Evolutionary conservation across 2,113 vertebrate genomes (phyloP).

Genomic region (Mesembrinibis cayennensis): DNA sequence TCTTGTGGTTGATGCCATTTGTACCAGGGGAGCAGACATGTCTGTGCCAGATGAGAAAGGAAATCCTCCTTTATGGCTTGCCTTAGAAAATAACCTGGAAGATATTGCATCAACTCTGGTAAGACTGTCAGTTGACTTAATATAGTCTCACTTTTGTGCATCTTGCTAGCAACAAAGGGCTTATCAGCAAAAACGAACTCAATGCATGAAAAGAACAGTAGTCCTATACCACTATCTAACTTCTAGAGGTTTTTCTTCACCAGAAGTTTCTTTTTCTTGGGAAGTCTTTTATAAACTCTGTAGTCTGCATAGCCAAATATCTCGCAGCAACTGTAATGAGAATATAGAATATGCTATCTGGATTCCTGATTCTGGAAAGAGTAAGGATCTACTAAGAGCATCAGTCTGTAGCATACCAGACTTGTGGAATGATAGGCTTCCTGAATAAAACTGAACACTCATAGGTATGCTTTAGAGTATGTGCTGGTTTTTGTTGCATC

Average conservation of each 20-base stretch:
- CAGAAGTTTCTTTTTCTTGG: background rate
- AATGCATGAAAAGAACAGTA: background rate
- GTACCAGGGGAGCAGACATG: constrained; percentile 96
- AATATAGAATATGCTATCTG: background rate
- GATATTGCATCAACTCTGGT: constrained; percentile 98
- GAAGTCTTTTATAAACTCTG: background rate
- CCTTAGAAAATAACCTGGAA: constrained; percentile 87
- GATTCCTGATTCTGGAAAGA: background rate
- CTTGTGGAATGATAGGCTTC: background rate
- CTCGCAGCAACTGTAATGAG: background rate
- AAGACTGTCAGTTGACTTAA: constrained; percentile 26
- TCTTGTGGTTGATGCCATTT: constrained; percentile 95
- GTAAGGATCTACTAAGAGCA: background rate
- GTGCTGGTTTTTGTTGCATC: background rate
- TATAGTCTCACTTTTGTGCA: background rate
- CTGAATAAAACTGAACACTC: background rate
- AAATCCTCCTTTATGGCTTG: constrained; percentile 93
- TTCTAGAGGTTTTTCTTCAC: background rate
- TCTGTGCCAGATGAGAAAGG: constrained; percentile 93
- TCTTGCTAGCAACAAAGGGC: background rate
- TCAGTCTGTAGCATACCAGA: background rate
- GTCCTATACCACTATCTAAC: background rate
- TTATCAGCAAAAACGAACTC: background rate
- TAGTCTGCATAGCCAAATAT: background rate
- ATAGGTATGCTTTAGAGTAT: background rate